Conservation (phyloP, 1,140 invertebrate species). For the Penaeus japonicus region DNA sequence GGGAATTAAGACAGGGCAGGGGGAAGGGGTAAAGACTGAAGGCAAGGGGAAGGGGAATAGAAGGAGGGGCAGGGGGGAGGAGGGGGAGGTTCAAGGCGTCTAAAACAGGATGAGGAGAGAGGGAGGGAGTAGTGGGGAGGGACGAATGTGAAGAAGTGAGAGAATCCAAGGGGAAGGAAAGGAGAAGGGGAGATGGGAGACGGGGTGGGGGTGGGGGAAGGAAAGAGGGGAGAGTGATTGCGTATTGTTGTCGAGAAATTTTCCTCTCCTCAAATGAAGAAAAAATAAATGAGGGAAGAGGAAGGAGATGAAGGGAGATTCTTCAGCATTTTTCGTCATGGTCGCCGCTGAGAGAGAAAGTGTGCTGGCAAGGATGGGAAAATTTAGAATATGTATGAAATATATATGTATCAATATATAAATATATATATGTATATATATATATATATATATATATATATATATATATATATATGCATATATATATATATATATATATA, state of each 20-base stretch:
- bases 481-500: neutral
- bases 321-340: neutral
- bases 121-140: too few relatives aligned
- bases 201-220: too few relatives aligned
- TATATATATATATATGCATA: neutral
- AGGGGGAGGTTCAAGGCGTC: too few relatives aligned
- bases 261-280: neutral
- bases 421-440: neutral
- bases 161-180: too few relatives aligned
- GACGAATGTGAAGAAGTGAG: too few relatives aligned
- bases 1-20: neutral
- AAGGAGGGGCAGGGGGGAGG: neutral
- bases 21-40: neutral
- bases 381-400: neutral
- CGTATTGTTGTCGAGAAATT: too few relatives aligned
- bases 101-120: too few relatives aligned
- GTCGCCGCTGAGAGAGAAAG: neutral
- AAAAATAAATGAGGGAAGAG: neutral
- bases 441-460: conserved; percentile 7
- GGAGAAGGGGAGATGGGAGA: too few relatives aligned
- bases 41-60: neutral
- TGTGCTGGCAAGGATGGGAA: neutral
- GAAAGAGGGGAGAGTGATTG: too few relatives aligned
- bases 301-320: neutral
- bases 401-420: conserved; percentile 1